These are phyloP conservation scores for Pelagia noctiluca DNA, from an alignment of 30 jellyfish, hydroid and myxozoan species.

Conservation along the genomic window DNA sequence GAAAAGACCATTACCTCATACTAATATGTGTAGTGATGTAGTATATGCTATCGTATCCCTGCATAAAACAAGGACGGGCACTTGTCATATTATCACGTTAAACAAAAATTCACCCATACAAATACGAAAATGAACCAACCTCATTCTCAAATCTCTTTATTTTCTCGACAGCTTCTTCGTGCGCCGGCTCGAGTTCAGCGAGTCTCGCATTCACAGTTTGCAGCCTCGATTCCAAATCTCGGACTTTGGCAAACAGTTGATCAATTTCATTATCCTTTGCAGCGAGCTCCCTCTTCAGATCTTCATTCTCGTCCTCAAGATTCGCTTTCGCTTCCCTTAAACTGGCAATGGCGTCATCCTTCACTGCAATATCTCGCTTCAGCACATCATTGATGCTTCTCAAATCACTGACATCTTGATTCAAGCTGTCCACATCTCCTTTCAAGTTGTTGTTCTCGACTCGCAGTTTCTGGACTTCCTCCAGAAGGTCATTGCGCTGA, in stretches of 20 bases:
- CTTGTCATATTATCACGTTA: too few species aligned
- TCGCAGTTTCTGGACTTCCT: conserved; percentile 78
- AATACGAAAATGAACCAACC: conserved; percentile 51
- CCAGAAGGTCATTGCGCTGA: conserved; percentile 69
- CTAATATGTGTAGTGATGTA: too few species aligned
- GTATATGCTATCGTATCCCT: too few species aligned
- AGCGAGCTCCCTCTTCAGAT: conserved; percentile 75
- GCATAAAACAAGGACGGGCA: too few species aligned
- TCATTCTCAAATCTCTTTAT: conserved; percentile 85
- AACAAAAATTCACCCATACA: too few species aligned
- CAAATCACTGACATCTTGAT: conserved; percentile 76
- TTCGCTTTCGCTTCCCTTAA: conserved; percentile 71
- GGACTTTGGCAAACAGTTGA: conserved; percentile 71
- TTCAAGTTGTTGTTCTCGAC: conserved; percentile 69
- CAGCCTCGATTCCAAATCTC: conserved; percentile 81
- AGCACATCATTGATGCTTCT: conserved; percentile 69
- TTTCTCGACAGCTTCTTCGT: conserved; percentile 88
- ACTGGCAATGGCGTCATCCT: conserved; percentile 80
- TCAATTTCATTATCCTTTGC: conserved; percentile 85
- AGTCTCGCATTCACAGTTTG: conserved; percentile 82
- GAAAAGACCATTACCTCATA: too few species aligned
- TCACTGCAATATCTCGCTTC: conserved; percentile 75
- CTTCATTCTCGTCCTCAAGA: conserved; percentile 84
- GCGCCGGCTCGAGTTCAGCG: conserved; percentile 96
- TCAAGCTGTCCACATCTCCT: conserved; percentile 76